Conservation (phyloP, 2,888 invertebrate species). For the Magallana nippona region DNA sequence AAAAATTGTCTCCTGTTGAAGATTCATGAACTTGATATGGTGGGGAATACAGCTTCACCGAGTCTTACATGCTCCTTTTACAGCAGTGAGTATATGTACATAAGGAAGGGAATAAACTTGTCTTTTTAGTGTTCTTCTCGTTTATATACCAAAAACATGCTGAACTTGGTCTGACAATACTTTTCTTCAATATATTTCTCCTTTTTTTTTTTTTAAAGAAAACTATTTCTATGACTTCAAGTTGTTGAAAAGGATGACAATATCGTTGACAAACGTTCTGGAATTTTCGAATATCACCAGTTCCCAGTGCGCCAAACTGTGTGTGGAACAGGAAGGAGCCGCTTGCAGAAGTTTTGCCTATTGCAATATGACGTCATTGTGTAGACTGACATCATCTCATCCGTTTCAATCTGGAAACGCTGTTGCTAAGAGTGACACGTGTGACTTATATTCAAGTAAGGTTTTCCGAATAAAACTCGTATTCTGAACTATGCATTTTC, state of each 20-base stretch:
- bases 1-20: conserved; percentile 54
- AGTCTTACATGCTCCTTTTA: conserved; percentile 54
- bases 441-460: conserved; percentile 60
- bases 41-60: neutral
- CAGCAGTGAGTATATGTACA: conserved; percentile 49
- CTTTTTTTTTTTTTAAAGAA: conserved; percentile 50
- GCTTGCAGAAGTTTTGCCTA: conserved; percentile 58
- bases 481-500: too few species aligned
- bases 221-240: conserved; percentile 58
- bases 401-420: conserved; percentile 32
- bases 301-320: conserved; percentile 59
- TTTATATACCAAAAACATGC: too few species aligned
- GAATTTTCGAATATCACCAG: conserved; percentile 48
- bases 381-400: conserved; percentile 52
- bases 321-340: conserved; percentile 53
- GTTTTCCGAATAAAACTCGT: neutral
- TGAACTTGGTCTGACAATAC: too few species aligned
- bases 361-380: conserved; percentile 54
- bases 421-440: conserved; percentile 42
- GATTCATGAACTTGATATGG: conserved; percentile 51
- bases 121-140: too few species aligned
- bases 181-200: neutral
- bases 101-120: neutral
- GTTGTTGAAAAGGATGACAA: conserved; percentile 46
- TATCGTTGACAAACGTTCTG: conserved; percentile 39